A percentile compares a stretch with the other conserved stretches of the same genome.
phyloP scores from a whole-genome alignment of 2,888 invertebrate genomes.

The Anthoptus insignis region DNA sequence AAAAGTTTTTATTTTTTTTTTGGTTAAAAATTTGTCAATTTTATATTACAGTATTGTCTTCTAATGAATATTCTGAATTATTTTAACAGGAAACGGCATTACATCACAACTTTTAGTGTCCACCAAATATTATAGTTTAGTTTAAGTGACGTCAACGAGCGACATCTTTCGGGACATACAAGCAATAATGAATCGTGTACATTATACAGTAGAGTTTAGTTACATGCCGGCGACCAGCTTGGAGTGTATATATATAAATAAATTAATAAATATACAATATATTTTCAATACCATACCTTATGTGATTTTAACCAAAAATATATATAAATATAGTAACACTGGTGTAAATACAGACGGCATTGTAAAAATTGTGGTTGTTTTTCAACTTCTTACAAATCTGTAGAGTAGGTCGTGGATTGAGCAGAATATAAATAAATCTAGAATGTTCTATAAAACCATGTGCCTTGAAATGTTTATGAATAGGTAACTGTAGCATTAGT shows the following conservation, averaged over 20 bases:
- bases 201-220: slow-evolving; percentile 40
- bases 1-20: neutral
- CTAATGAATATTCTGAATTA: slow-evolving; percentile 36
- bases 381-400: slow-evolving; percentile 20
- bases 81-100: slow-evolving; percentile 10
- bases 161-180: slow-evolving; percentile 48
- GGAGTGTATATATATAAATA: slow-evolving; percentile 62
- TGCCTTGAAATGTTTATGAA: slow-evolving; percentile 82
- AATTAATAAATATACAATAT: slow-evolving; percentile 62
- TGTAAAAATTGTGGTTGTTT: slow-evolving; percentile 31
- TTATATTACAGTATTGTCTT: slow-evolving; percentile 1
- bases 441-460: slow-evolving; percentile 79
- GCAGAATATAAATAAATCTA: slow-evolving; percentile 51
- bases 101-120: slow-evolving; percentile 38
- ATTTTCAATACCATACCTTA: slow-evolving; percentile 79
- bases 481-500: slow-evolving; percentile 72
- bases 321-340: slow-evolving; percentile 61
- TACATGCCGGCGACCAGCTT: slow-evolving; percentile 48
- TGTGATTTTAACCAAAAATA: slow-evolving; percentile 85
- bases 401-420: slow-evolving; percentile 22
- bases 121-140: slow-evolving; percentile 46
- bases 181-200: slow-evolving; percentile 32
- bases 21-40: neutral
- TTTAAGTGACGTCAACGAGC: slow-evolving; percentile 21
- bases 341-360: slow-evolving; percentile 42